A percentile compares a stretch with the other conserved stretches of the same genome.
These are phyloP conservation scores for Philopotamus ludificatus DNA, from an alignment of 1,140 invertebrate species.

Conservation along the genomic window DNA sequence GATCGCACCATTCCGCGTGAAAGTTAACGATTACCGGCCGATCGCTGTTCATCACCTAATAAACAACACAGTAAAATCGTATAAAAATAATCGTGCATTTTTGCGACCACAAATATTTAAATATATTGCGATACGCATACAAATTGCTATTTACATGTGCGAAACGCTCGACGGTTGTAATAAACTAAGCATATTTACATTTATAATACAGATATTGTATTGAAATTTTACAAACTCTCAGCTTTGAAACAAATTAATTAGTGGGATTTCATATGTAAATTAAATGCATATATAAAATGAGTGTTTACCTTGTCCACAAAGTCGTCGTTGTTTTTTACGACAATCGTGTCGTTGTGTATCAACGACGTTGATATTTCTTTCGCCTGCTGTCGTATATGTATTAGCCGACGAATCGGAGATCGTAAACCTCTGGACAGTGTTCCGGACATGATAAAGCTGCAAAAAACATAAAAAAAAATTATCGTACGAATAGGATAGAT, in stretches of 20 bases:
- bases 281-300: background rate
- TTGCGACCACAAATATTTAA: too few species aligned
- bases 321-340: constrained; percentile 55
- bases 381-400: constrained; percentile 42
- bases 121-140: too few species aligned
- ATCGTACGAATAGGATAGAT: background rate
- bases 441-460: constrained; percentile 44
- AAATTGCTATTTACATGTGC: too few species aligned
- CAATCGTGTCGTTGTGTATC: constrained; percentile 54
- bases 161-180: too few species aligned
- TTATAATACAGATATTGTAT: too few species aligned
- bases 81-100: too few species aligned
- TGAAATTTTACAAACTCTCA: too few species aligned
- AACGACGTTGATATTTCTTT: constrained; percentile 51
- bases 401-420: constrained; percentile 48
- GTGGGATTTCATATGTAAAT: background rate
- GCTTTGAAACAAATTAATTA: too few species aligned
- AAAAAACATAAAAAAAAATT: constrained; percentile 3
- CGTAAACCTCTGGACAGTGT: constrained; percentile 47
- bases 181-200: too few species aligned
- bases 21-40: constrained; percentile 84
- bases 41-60: constrained; percentile 75
- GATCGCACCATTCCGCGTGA: constrained; percentile 92
- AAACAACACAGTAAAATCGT: background rate
- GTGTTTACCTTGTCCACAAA: constrained; percentile 52